Evolutionary conservation across 1,140 invertebrate genomes (phyloP).

Genomic region (Dryas iulia): DNA sequence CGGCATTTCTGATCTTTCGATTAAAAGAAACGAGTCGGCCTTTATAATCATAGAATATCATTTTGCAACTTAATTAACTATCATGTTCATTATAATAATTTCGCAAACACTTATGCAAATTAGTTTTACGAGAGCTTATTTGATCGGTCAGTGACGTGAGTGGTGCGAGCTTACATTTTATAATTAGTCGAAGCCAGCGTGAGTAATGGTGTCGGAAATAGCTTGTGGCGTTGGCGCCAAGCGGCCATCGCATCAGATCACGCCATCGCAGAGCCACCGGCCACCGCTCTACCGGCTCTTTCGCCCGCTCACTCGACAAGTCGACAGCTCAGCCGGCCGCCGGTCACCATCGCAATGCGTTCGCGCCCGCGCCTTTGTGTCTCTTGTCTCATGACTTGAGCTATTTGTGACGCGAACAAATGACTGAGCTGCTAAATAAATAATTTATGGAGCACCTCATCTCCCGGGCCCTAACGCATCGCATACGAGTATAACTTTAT

Average conservation of each 20-base stretch:
- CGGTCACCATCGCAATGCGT: constrained; percentile 27
- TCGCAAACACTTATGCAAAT: constrained; percentile 8
- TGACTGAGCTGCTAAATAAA: constrained; percentile 48
- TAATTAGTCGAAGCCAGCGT: constrained; percentile 75
- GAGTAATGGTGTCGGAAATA: constrained; percentile 79
- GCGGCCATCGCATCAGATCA: constrained; percentile 56
- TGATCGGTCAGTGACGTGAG: constrained; percentile 78
- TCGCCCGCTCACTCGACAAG: constrained; percentile 49
- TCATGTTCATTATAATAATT: constrained; percentile 19
- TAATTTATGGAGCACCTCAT: constrained; percentile 57
- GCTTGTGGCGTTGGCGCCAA: constrained; percentile 71
- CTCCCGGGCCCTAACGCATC: constrained; percentile 30
- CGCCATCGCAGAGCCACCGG: constrained; percentile 40
- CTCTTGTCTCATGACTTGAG: constrained; percentile 70
- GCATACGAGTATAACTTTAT: background rate
- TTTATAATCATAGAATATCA: constrained; percentile 8
- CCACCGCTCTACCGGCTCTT: background rate
- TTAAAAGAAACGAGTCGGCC: constrained; percentile 43
- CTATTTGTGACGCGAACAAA: constrained; percentile 66
- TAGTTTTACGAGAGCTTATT: constrained; percentile 36
- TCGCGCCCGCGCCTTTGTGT: constrained; percentile 41
- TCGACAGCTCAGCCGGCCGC: too few relatives aligned
- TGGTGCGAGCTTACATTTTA: constrained; percentile 66
- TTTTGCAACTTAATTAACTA: constrained; percentile 15
- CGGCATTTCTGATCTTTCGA: constrained; percentile 58